Base-by-base conservation (phyloP, 1,140 invertebrate genomes). In the Lepidurus arcticus region DNA sequence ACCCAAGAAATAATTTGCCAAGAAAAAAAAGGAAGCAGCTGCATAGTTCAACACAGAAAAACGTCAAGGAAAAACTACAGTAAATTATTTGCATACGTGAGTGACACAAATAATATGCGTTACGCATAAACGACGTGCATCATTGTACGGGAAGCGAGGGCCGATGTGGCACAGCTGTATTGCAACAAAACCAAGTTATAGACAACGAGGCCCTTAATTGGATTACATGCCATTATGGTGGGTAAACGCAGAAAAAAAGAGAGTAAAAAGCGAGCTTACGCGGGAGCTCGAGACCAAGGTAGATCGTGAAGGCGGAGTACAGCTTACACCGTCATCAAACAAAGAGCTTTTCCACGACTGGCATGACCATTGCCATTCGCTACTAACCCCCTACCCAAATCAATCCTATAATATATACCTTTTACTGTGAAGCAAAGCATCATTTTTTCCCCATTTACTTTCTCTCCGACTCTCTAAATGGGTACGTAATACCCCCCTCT, bases 191-290 rank as follows among this genome's bases (percentile, higher is more conserved):
- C 13, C 53, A 65, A 21, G 53, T 65, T 21, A 65, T 65, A 65
- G 53, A 65, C 53, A 65, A 65, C 53, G 53, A 65, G 53, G 53
- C 8, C 53, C 13, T 65, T 65, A 65, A 65, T 65, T 65, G 53
- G 53, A 65, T 65, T 65, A 65, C 53, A 65, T 65, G 53, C 53
- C n/a, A 65, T 65, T 65, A 65, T 65, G 53, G 53, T 16, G 53
- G 21, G 53, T 21, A 65, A 16, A n/a, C 16, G 53, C 53, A 21
- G 21, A 65, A 65, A n/a, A 65, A 65, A 65, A 0, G 53, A 65
- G 21, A 65, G 16, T n/a, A 65, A 65, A 65, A 65, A 65, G 21
- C 53, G 53, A 65, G 53, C 53, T 65, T n/a, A 65, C 53, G 53
- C 53, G 53, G 53, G 53, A 65, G 53, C 53, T 7, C 53, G 53